Conservation (phyloP, 2,797 vertebrate genomes). For the Gallinago nigripennis region DNA sequence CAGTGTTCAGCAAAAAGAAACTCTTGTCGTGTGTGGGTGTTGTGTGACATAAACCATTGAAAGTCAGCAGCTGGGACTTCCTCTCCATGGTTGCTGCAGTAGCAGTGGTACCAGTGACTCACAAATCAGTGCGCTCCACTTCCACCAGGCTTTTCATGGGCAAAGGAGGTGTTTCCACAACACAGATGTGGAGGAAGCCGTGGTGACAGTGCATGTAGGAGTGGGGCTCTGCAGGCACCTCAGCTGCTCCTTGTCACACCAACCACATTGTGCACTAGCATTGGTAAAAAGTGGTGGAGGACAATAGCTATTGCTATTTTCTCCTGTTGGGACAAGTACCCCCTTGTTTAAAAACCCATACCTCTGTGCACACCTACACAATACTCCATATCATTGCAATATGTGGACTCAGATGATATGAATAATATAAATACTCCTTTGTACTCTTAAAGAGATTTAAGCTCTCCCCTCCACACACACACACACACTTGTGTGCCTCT, state of each 20-base stretch:
- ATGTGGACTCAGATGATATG: slow-evolving; percentile 2
- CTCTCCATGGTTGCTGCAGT: background rate
- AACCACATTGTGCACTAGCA: background rate
- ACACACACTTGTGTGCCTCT: background rate
- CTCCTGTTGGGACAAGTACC: slow-evolving; percentile 41
- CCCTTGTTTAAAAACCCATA: slow-evolving; percentile 19
- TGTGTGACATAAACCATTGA: background rate
- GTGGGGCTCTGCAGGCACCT: background rate
- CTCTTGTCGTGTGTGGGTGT: background rate
- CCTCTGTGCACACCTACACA: slow-evolving; percentile 8
- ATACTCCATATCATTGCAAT: background rate
- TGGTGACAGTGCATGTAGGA: background rate
- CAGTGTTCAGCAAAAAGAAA: background rate
- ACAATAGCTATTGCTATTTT: slow-evolving; percentile 20
- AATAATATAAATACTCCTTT: slow-evolving; percentile 46
- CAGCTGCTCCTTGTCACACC: slow-evolving; percentile 1
- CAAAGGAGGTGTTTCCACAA: background rate
- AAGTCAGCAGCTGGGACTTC: background rate
- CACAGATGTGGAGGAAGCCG: slow-evolving; percentile 15
- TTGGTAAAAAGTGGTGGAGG: background rate
- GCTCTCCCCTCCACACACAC: background rate
- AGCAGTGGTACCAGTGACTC: background rate
- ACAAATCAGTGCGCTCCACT: background rate
- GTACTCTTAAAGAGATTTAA: background rate
- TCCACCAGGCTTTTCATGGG: background rate